A percentile compares a stretch with the other conserved stretches of the same genome.
Conservation (phyloP, 2,888 invertebrate species). For the Cremastobaeus sp. region DNA sequence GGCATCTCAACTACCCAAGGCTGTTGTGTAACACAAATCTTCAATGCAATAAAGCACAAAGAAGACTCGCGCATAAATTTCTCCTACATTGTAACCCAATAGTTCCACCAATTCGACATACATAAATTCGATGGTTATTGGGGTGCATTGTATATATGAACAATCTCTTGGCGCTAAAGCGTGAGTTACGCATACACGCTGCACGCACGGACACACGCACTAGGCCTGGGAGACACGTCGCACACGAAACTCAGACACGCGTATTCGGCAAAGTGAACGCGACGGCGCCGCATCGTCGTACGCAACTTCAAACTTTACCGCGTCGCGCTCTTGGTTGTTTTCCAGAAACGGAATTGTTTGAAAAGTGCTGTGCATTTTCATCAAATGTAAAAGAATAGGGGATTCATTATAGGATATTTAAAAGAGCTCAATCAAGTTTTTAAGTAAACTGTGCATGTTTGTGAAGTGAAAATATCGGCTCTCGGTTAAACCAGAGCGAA, state of each 20-base stretch:
- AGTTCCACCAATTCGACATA: conserved; percentile 36
- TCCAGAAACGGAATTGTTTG: too few species aligned
- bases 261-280: conserved; percentile 55
- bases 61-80: conserved; percentile 27
- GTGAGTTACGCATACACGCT: conserved; percentile 37
- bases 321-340: too few species aligned
- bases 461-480: too few species aligned
- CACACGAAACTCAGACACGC: conserved; percentile 33
- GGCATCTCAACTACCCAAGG: neutral
- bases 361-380: too few species aligned
- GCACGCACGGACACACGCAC: conserved; percentile 38
- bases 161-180: conserved; percentile 49
- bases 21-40: neutral
- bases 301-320: conserved; percentile 47
- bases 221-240: conserved; percentile 35
- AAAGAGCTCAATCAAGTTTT: too few species aligned
- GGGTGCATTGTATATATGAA: conserved; percentile 53
- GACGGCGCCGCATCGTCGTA: conserved; percentile 42
- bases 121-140: conserved; percentile 46
- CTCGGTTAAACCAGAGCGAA: too few species aligned
- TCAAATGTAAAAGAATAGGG: too few species aligned
- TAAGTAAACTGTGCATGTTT: too few species aligned
- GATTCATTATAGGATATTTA: too few species aligned
- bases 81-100: conserved; percentile 22
- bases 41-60: conserved; percentile 24